A percentile compares a stretch with the other conserved stretches of the same genome.
Evolutionary conservation across 2,113 vertebrate species (phyloP).

Genomic region (Dromiciops gliroides): DNA sequence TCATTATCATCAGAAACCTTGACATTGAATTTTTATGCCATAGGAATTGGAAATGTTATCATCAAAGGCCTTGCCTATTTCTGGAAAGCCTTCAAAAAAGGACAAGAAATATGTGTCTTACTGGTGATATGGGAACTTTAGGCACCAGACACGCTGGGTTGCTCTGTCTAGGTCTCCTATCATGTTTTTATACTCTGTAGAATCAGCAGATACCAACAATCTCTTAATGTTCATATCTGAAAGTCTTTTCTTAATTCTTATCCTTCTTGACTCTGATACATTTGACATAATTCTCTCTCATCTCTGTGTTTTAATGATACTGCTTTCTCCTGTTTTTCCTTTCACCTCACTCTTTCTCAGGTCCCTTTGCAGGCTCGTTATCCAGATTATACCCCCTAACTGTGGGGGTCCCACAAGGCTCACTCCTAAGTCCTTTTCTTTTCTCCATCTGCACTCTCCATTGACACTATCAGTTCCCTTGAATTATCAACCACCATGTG

Average conservation of each 20-base stretch:
- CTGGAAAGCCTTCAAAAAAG: not conserved
- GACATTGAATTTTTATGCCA: conserved; percentile 32
- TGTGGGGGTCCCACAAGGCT: not conserved
- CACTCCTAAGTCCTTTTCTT: not conserved
- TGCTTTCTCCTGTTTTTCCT: not conserved
- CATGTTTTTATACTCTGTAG: rapidly evolving
- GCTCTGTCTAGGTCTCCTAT: not conserved
- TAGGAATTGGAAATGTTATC: conserved; percentile 21
- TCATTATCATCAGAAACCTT: not conserved
- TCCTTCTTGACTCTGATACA: not conserved
- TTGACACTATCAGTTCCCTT: not conserved
- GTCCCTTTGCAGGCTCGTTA: not conserved
- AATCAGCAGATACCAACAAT: not conserved
- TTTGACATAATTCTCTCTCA: not conserved
- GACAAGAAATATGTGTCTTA: not conserved
- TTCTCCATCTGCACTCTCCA: not conserved
- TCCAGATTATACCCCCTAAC: not conserved
- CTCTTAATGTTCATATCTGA: not conserved
- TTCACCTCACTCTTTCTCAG: not conserved
- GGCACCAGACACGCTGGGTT: rapidly evolving
- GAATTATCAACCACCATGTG: not conserved
- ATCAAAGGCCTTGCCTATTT: not conserved
- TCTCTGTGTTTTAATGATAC: not conserved
- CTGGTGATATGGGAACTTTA: not conserved
- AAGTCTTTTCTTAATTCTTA: not conserved